phyloP scores from a whole-genome alignment of 2,888 invertebrate genomes.

The Leucania comma region DNA sequence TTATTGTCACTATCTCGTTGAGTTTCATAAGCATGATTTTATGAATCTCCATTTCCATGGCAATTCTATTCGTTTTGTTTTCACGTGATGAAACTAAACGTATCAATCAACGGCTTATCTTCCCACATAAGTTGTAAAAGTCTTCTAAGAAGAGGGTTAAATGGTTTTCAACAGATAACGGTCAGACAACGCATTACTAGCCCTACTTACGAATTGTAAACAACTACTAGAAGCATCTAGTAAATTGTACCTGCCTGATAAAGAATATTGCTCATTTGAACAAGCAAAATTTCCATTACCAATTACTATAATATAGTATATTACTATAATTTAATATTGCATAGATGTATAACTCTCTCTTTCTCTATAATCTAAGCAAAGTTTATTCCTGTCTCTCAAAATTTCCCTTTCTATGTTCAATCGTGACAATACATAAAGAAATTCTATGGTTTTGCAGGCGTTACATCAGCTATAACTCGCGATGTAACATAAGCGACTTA shows the following conservation, averaged over 20 bases:
- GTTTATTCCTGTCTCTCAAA: constrained; percentile 27
- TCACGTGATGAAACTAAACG: constrained; percentile 51
- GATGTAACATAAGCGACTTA: constrained; percentile 61
- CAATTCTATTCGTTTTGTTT: constrained; percentile 46
- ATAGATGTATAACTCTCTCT: constrained; percentile 21
- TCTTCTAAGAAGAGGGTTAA: constrained; percentile 51
- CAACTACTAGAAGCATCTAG: constrained; percentile 38
- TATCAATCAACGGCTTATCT: constrained; percentile 60
- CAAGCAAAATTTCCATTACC: not conserved
- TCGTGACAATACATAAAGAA: constrained; percentile 45
- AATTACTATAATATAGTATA: not conserved
- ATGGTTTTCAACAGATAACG: constrained; percentile 54
- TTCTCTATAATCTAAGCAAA: constrained; percentile 1
- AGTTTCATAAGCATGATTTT: constrained; percentile 37
- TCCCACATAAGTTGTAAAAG: constrained; percentile 58
- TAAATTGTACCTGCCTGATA: constrained; percentile 34
- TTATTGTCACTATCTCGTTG: constrained; percentile 32
- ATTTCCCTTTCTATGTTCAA: constrained; percentile 37
- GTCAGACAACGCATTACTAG: constrained; percentile 41
- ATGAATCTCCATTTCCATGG: constrained; percentile 27
- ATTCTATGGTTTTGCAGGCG: constrained; percentile 38
- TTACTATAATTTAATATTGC: not conserved
- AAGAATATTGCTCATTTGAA: constrained; percentile 1
- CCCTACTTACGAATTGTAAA: constrained; percentile 44
- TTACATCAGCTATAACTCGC: constrained; percentile 46